Evolutionary conservation across 2,888 invertebrate genomes (phyloP).

Genomic region (Apoda limacodes): DNA sequence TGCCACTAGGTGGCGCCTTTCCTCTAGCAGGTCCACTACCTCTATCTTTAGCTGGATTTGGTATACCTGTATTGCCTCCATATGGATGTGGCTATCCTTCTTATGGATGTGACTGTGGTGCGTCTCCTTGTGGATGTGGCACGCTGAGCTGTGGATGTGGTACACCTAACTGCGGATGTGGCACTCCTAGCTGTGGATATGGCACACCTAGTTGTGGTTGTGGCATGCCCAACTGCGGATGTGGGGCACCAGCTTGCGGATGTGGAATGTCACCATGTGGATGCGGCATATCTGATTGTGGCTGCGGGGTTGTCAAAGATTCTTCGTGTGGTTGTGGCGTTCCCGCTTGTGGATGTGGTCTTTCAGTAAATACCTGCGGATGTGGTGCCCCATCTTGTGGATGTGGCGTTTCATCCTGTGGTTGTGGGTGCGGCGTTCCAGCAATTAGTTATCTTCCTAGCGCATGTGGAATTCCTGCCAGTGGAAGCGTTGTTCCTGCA

Average conservation of each 20-base stretch:
- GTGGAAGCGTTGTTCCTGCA: not conserved
- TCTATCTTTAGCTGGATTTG: too few species aligned
- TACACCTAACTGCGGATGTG: slow-evolving; percentile 7
- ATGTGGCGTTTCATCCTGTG: slow-evolving; percentile 14
- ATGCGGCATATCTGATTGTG: too few species aligned
- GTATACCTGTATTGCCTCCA: too few species aligned
- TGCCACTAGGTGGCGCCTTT: too few species aligned
- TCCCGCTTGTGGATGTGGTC: slow-evolving; percentile 11
- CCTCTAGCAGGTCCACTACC: too few species aligned
- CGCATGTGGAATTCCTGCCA: not conserved
- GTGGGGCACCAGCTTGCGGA: slow-evolving; percentile 21
- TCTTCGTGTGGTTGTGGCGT: slow-evolving; percentile 21
- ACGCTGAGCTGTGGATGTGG: slow-evolving; percentile 18
- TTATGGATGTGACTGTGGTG: too few species aligned
- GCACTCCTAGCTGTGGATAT: not conserved
- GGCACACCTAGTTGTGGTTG: not conserved
- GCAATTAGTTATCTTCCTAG: not conserved
- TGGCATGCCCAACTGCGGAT: slow-evolving; percentile 2
- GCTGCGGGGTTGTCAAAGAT: slow-evolving; percentile 15
- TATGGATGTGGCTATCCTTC: too few species aligned
- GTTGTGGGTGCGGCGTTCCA: not conserved
- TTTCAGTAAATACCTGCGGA: slow-evolving; percentile 17
- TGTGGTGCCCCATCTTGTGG: slow-evolving; percentile 11
- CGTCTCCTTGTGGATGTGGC: too few species aligned
- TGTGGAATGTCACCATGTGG: too few species aligned